Base-by-base conservation (phyloP, 1,140 invertebrate genomes). In the Drosophila melanica region DNA sequence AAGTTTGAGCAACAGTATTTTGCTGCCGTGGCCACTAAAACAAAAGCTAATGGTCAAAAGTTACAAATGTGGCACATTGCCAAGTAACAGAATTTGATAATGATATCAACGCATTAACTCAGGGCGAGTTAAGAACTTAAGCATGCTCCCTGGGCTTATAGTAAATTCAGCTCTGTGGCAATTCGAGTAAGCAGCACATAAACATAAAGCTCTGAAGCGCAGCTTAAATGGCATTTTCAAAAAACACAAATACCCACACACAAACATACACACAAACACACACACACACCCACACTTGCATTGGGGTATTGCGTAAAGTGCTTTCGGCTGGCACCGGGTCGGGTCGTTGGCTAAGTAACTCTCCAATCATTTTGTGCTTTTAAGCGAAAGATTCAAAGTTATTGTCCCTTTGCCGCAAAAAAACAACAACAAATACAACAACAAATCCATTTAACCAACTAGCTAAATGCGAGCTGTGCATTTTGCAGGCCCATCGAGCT, bases 21-120 rank as follows among this genome's bases (percentile, higher is more conserved):
- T 86, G 33, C 58, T 58, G 51, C 48, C 50, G 39, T 64, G 58
- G 60, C 82, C 79, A 70, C 82, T 82, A 77, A 82, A 87, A 79
- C 84, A 82, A 77, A 81, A 87, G 79, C 79, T 82, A 79, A 87
- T 86, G 82, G 79, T 81, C 82, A 81, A 75, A 86, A 86, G 75
- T 78, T 78, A 75, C 79, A 79, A 79, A 82, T 79, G 64, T 67
- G 60, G 30, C 64, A 63, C 51, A 80, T 47, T 45, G 76, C 27
- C 55, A 68, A 41, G 42, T 45, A 54, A 50, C 54, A 58, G 18
- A 86, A 81, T 75, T 87, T 78, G 70, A 87, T 85, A 85, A 85
- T 85, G 79, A 87, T 78, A 78, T 87, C 82, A 81, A 64, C 18
- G 79, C 82, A 86, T 87, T 87, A 87, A 82, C 62, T 82, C 63